Evolutionary conservation across 2,113 vertebrate genomes (phyloP).

Genomic region (Murina feae): DNA sequence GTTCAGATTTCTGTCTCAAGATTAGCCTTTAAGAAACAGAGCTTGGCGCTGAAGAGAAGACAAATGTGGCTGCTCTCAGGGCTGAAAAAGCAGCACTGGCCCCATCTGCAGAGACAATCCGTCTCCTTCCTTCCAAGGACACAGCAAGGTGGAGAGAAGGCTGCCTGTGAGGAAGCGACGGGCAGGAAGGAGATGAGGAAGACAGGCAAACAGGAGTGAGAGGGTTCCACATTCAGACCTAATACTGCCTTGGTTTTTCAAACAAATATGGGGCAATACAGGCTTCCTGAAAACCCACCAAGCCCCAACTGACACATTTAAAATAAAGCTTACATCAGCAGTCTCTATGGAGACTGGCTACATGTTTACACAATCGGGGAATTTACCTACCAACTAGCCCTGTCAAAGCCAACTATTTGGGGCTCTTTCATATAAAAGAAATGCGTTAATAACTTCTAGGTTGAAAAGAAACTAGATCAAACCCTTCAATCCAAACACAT

Average conservation of each 20-base stretch:
- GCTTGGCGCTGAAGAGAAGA: neutral
- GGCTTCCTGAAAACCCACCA: neutral
- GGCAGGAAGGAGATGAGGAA: too few species aligned
- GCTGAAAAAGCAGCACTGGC: neutral
- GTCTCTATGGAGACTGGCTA: neutral
- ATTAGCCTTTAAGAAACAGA: neutral
- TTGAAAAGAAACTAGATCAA: neutral
- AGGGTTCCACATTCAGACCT: neutral
- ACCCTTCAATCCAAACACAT: neutral
- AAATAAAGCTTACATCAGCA: neutral
- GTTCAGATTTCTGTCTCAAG: neutral
- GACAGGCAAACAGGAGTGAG: accelerated
- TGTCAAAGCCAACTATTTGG: neutral
- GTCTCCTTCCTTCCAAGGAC: neutral
- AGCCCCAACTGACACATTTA: neutral
- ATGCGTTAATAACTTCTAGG: neutral
- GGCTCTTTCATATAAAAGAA: neutral
- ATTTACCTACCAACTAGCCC: neutral
- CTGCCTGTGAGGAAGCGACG: too few species aligned
- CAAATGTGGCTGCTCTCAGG: neutral
- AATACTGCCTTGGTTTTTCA: neutral
- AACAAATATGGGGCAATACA: neutral
- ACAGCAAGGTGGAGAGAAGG: neutral
- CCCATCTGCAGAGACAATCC: neutral
- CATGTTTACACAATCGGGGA: neutral